Conservation (phyloP, 2,797 vertebrate genomes). For the Gadopsis marmoratus region DNA sequence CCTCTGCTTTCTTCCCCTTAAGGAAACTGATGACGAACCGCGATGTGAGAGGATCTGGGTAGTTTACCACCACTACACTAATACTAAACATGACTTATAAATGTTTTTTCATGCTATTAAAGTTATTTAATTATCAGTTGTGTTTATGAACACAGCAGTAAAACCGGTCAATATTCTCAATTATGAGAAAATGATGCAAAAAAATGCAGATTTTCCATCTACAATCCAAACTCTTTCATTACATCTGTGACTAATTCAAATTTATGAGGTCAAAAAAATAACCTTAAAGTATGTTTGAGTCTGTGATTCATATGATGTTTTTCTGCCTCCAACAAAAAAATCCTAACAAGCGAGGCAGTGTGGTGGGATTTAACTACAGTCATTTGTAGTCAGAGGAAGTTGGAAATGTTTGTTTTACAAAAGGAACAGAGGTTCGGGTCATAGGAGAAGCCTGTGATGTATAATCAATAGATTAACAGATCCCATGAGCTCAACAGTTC, state of each 20-base stretch:
- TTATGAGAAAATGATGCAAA: not conserved
- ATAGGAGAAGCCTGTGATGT: slow-evolving; percentile 60
- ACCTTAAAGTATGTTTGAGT: no score
- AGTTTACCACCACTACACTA: not conserved
- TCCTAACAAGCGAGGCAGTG: slow-evolving; percentile 11
- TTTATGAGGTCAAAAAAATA: not conserved
- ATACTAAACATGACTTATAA: not conserved
- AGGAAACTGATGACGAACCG: not conserved
- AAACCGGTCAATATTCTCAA: not conserved
- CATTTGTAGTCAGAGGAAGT: slow-evolving; percentile 45
- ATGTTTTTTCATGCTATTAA: not conserved
- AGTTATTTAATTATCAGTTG: not conserved
- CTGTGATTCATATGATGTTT: not conserved
- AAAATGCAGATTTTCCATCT: not conserved
- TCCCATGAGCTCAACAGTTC: slow-evolving; percentile 48
- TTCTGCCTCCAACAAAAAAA: not conserved
- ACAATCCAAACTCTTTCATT: not conserved
- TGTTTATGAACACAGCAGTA: not conserved
- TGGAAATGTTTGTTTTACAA: slow-evolving; percentile 65
- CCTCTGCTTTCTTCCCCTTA: no score
- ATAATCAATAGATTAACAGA: slow-evolving; percentile 70
- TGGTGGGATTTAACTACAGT: slow-evolving; percentile 27
- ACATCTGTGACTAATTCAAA: no score
- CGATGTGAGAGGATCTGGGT: not conserved
- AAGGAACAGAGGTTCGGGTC: slow-evolving; percentile 59